Evolutionary conservation across 2,113 vertebrate genomes (phyloP), one percentile per base, ranked within the genome.

Genomic region (Poeciliopsis occidentalis): DNA sequence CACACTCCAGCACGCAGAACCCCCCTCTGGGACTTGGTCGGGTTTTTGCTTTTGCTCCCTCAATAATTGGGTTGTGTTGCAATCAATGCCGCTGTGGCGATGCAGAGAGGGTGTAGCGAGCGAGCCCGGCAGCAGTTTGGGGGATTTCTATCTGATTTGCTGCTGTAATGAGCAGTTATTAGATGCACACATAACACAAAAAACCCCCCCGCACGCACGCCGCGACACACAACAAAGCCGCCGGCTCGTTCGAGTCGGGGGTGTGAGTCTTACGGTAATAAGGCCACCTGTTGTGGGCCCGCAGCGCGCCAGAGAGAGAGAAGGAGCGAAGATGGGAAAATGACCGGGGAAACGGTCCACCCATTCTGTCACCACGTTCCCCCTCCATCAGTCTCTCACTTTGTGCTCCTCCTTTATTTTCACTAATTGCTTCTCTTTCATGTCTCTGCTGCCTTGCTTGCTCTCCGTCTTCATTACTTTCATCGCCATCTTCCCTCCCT

Each of bases 81-180:
- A 60, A 92, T 92, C 91, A 87, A 91, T 91, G 86, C 86, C 85
- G 74, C 89, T 86, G 88, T 81, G 86, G 75, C 76, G 61, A 69
- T 66, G 47, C 63, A 41, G 72, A 80, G 83, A 78, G 78, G 76
- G 88, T 71, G 78, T 71, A 75, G 73, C 47, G 83, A 85, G 82
- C 86, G 34, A 65, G 82, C 88, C 86, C 37, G 65, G 65, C 83
- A 69, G 88, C 41, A 15, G 74, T 76, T 81, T 82, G 78, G 81
- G 81, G 84, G 71, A 83, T 92, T 90, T 85, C 88, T 87, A 87
- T 87, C 89, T 85, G 89, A 91, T 91, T 89, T 87, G 84, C 69
- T 30, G 34, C 61, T 5, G 34, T 88, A 91, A 91, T 89, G 87
- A 89, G 85, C 69, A 78, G 77, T 86, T 89, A 89, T 90, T 87